phyloP scores from a whole-genome alignment of 2,113 vertebrate species.

The Percina caprodes region DNA sequence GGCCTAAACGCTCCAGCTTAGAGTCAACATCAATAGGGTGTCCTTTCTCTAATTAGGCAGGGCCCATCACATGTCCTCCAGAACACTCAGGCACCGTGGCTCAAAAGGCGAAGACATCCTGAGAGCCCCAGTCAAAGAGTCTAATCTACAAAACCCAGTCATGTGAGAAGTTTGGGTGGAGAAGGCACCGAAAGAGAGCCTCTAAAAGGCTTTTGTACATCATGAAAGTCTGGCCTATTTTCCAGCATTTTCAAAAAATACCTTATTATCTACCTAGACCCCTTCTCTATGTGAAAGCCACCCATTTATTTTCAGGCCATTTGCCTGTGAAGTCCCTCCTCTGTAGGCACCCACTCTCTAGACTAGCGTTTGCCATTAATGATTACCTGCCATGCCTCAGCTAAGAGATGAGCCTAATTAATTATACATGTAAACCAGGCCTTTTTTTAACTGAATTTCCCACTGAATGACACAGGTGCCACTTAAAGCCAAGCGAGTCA shows the following conservation, averaged over 20 bases:
- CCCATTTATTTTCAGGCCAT: conserved; percentile 36
- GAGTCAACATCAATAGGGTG: conserved; percentile 58
- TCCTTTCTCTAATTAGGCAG: conserved; percentile 61
- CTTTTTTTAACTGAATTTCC: conserved; percentile 64
- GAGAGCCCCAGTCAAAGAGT: conserved; percentile 22
- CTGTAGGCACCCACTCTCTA: conserved; percentile 40
- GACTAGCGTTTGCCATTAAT: conserved; percentile 58
- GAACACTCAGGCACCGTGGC: conserved; percentile 18
- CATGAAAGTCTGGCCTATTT: conserved; percentile 23
- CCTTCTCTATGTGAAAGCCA: conserved; percentile 22
- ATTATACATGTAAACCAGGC: conserved; percentile 71
- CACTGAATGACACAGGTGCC: conserved; percentile 61
- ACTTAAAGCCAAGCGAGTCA: conserved; percentile 49
- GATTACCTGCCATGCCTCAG: conserved; percentile 68
- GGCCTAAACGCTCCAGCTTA: conserved; percentile 26
- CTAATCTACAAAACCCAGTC: conserved; percentile 65
- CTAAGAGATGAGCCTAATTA: conserved; percentile 64
- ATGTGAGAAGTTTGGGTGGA: conserved; percentile 51
- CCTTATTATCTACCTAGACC: conserved; percentile 38
- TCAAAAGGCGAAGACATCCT: conserved; percentile 19
- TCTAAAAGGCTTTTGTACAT: conserved; percentile 34
- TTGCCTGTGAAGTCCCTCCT: conserved; percentile 37
- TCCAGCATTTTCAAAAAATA: conserved; percentile 5
- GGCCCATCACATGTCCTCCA: conserved; percentile 42
- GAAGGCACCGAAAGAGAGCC: conserved; percentile 22